A percentile compares a stretch with the other conserved stretches of the same genome.
phyloP scores from a whole-genome alignment of 1,140 invertebrate species.

The Melanaphis sacchari region DNA sequence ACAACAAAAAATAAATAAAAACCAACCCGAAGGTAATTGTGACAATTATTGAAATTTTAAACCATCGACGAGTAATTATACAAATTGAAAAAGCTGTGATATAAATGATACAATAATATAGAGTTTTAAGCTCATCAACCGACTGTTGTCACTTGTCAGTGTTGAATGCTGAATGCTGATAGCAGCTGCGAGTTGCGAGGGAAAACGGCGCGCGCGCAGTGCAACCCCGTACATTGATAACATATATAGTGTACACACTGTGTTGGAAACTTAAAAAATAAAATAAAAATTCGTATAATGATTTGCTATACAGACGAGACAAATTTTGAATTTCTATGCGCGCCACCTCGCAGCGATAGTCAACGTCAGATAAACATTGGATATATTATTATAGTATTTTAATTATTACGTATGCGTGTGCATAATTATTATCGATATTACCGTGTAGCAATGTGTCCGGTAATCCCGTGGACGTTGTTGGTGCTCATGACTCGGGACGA shows the following conservation, averaged over 20 bases:
- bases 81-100: background rate
- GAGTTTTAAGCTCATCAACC: background rate
- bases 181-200: background rate
- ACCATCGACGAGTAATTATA: background rate
- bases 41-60: background rate
- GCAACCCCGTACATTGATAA: background rate
- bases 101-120: background rate
- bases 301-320: background rate
- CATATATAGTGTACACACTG: conserved; percentile 4
- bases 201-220: conserved; percentile 41
- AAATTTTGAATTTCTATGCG: conserved; percentile 25
- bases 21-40: background rate
- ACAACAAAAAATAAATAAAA: conserved; percentile 25
- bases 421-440: conserved; percentile 25
- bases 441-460: conserved; percentile 15
- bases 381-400: background rate
- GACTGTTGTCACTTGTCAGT: background rate
- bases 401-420: background rate
- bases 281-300: background rate
- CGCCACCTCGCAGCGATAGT: background rate
- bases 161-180: background rate
- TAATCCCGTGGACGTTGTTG: background rate
- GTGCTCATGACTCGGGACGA: conserved; percentile 25
- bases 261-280: conserved; percentile 3
- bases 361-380: background rate